Percentiles rank a stretch among this genome's conserved stretches.
Conservation (phyloP, 2,888 invertebrate species). For the Pyrgus malvae region DNA sequence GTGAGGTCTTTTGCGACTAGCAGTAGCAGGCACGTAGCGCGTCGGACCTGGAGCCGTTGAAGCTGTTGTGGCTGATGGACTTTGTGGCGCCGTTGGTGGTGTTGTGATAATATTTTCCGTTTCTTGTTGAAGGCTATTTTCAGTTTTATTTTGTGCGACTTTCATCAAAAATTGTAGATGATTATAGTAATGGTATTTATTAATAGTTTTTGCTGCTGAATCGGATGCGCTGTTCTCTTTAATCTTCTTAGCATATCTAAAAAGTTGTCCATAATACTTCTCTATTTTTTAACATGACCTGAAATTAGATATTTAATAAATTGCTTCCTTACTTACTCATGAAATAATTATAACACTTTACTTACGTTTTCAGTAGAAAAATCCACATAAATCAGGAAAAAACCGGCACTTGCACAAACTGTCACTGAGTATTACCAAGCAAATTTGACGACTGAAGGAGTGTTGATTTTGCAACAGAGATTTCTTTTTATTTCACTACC, state of each 20-base stretch:
- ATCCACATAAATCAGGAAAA: no score
- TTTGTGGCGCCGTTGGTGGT: no score
- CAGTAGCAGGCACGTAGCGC: conserved; percentile 34
- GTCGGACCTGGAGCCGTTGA: conserved; percentile 29
- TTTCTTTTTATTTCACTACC: no score
- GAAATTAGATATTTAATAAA: no score
- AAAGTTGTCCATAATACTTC: conserved; percentile 38
- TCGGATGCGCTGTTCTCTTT: conserved; percentile 39
- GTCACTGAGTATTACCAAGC: no score
- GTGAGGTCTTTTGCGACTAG: conserved; percentile 30
- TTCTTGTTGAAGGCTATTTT: conserved; percentile 28
- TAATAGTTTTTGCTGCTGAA: conserved; percentile 36
- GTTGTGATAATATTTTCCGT: neutral
- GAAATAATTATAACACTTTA: no score
- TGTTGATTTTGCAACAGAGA: no score
- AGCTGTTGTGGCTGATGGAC: no score
- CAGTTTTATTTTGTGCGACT: conserved; percentile 34
- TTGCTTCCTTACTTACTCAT: no score
- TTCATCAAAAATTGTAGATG: conserved; percentile 35
- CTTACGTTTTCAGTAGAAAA: no score
- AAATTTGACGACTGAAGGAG: no score
- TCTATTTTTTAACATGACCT: conserved; percentile 42
- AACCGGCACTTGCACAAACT: no score
- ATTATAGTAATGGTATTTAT: conserved; percentile 36
- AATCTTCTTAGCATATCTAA: conserved; percentile 37